Base-by-base conservation (phyloP, 2,888 invertebrate species). In the Galerucella calmariensis region DNA sequence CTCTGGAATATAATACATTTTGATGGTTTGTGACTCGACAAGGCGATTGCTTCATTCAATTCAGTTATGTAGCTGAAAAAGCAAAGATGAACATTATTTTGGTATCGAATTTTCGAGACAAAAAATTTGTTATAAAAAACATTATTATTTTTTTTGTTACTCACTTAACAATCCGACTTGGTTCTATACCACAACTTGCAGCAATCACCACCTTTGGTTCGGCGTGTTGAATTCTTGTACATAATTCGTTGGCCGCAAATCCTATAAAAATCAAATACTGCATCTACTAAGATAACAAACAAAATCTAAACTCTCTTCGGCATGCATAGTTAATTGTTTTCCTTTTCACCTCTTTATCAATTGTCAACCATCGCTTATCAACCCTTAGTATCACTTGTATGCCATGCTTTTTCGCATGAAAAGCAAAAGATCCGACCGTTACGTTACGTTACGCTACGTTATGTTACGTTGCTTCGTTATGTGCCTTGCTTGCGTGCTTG, bases 101-200 rank as follows among this genome's bases (percentile, higher is more conserved):
- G 51, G 51, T 51, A n/a, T 14, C n/a, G 14, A 1, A n/a, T 51
- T 46, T 9, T 46, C 11, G 8, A 46, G 11, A 11, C 2, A 48
- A 48, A 20, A 20, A 20, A 20, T 20, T 6, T 35, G 35, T 35
- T 35, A 35, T 35, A 35, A 35, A 35, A 35, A 6, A 6, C 5
- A 41, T 41, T 9, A 41, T 41, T 1, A 20, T 20, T 20, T 8
- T 41, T 41, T 41, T 1, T 41, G 5, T 41, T 53, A 78, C 79
- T 77, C 77, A 82, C 82, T 81, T 91, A 73, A 97, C 92, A 72
- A 95, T 90, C 88, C 93, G 94, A 77, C 92, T 92, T 0, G 97
- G 97, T 86, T 98, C 97, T 12, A 97, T 90, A 1, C 97, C 97
- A 84, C 95, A 96, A 86, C 95, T 97, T 0, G 97, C 96, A 0